Evolutionary conservation across 2,888 invertebrate species (phyloP), one percentile per base, ranked within the genome.

Genomic region (Thumatha senex): DNA sequence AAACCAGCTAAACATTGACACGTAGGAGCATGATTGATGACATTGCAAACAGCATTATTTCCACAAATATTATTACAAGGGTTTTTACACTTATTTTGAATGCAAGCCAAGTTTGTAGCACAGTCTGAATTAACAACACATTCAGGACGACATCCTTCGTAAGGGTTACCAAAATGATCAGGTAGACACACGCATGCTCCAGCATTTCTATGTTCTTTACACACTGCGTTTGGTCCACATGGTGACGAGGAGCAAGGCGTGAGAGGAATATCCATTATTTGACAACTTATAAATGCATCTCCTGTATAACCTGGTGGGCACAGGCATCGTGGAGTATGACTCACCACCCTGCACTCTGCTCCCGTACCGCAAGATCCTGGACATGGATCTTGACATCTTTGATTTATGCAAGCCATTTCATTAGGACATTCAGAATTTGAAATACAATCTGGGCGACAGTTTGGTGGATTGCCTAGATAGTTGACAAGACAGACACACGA

Each of bases 1-100:
- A 91, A 92, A 61, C 94, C 94, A 42, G 91, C 79, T 45, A 92
- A 73, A 78, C 96, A 96, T 67, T 92, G 93, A 75, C 96, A 96
- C 54, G 89, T 92, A 7, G 96, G 95, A 33, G 93, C 80, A 78
- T 96, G 96, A 72, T 95, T 95, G 18, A 95, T 82, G 35, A 96
- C 95, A 71, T 93, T 93, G 71, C 96, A 96, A 46, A 94, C 84
- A 10, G 96, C 95, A 76, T 96, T 95, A 68, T 87, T 92, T 11
- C 96, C 96, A 74, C 96, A 96, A 48, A 94, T 94, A 61, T 95
- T 95, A 0, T 93, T 93, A 68, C 96, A 96, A 9, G 96, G 96
- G 80, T 95, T 94, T 72, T 92, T 89, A 74, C 96, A 96, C 83
- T 95, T 95, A 68, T 93, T 94, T 70, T 94, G 93, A 40, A 95